These are phyloP conservation scores for Gandaritis pyraliata DNA, from an alignment of 2,888 invertebrate species.

Conservation along the genomic window DNA sequence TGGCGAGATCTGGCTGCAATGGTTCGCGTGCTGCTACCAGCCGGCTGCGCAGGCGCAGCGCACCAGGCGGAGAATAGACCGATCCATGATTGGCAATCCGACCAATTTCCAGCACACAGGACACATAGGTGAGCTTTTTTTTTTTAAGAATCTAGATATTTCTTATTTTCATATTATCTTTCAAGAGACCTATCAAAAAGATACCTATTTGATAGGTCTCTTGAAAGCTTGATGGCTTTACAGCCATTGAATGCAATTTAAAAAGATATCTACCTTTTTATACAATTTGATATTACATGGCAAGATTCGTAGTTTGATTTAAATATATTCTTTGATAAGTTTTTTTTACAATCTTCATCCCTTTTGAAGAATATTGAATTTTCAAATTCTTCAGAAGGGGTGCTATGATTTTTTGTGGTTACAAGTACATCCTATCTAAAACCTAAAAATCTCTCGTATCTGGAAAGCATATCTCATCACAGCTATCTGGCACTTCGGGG, in stretches of 20 bases:
- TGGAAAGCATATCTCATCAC: slow-evolving; percentile 38
- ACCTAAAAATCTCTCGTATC: slow-evolving; percentile 12
- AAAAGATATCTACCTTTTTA: too few species aligned
- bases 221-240: too few species aligned
- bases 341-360: too few species aligned
- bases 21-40: slow-evolving; percentile 96
- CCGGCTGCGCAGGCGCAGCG: slow-evolving; percentile 90
- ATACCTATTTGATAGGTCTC: too few species aligned
- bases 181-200: too few species aligned
- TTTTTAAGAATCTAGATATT: background rate
- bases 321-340: too few species aligned
- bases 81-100: slow-evolving; percentile 97
- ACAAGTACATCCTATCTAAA: slow-evolving; percentile 13
- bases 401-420: too few species aligned
- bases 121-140: slow-evolving; percentile 69
- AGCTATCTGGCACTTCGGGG: slow-evolving; percentile 48
- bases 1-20: slow-evolving; percentile 95
- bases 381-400: too few species aligned
- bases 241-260: too few species aligned
- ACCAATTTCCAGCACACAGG: slow-evolving; percentile 98
- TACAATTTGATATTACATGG: too few species aligned
- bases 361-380: too few species aligned
- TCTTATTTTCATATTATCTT: background rate
- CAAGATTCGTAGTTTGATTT: too few species aligned
- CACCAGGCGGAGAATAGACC: slow-evolving; percentile 91